These are phyloP conservation scores for Heliocidaris tuberculata DNA, from an alignment of 35 echinoderm and acorn worm species.

Conservation along the genomic window DNA sequence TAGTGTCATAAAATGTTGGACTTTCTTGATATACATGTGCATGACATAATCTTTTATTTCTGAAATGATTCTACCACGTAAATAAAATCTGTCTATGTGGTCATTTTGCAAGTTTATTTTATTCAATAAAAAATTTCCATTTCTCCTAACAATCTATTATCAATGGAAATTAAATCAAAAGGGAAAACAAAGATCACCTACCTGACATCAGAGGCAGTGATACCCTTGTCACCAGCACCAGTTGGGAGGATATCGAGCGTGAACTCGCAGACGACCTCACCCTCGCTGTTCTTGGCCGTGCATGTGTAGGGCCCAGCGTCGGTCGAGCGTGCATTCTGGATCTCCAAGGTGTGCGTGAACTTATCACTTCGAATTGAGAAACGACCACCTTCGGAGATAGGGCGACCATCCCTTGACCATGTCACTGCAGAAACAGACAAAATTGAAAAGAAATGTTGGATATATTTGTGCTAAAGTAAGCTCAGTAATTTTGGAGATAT, in stretches of 20 bases:
- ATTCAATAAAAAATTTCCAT: neutral
- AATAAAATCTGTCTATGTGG: too few species aligned
- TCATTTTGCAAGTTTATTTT: neutral
- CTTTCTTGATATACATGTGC: neutral
- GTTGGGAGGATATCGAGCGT: slow-evolving; percentile 61
- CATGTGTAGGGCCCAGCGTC: slow-evolving; percentile 85
- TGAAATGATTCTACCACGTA: neutral
- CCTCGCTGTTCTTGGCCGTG: slow-evolving; percentile 77
- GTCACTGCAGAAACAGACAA: slow-evolving; percentile 59
- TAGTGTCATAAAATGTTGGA: neutral
- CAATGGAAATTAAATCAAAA: neutral
- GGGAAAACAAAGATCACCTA: neutral
- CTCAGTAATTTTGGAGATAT: neutral
- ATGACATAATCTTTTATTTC: neutral
- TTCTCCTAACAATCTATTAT: neutral
- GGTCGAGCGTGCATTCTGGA: slow-evolving; percentile 50
- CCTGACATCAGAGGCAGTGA: slow-evolving; percentile 43
- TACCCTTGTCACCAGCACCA: neutral
- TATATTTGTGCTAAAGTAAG: neutral
- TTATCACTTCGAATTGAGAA: slow-evolving; percentile 72
- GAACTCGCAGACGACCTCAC: slow-evolving; percentile 75
- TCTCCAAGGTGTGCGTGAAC: slow-evolving; percentile 88
- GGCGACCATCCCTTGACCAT: slow-evolving; percentile 76
- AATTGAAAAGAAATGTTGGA: neutral
- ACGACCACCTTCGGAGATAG: slow-evolving; percentile 69